These are phyloP conservation scores for Ectropis grisescens DNA, from an alignment of 1,140 invertebrate genomes.

Conservation along the genomic window DNA sequence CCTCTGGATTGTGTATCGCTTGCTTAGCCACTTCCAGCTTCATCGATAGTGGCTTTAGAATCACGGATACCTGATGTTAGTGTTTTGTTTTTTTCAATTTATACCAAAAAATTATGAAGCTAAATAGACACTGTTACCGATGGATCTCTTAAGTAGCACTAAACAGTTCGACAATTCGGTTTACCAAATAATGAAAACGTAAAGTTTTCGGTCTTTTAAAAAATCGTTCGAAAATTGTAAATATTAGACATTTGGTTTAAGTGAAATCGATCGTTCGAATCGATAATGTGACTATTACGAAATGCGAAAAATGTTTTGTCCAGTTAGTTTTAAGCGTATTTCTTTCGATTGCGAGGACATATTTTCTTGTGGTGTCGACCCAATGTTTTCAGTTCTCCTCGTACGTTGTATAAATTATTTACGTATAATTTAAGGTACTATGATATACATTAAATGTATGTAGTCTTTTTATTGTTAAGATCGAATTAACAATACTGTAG, in stretches of 20 bases:
- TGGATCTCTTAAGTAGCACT: conserved; percentile 60
- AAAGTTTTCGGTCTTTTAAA: conserved; percentile 17
- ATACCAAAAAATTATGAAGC: conserved; percentile 65
- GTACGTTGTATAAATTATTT: conserved; percentile 65
- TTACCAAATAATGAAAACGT: conserved; percentile 50
- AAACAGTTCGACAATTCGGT: conserved; percentile 46
- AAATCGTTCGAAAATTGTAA: conserved; percentile 30
- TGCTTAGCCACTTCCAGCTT: conserved; percentile 6
- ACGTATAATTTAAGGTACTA: conserved; percentile 49
- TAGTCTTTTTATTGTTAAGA: conserved; percentile 62
- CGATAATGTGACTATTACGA: conserved; percentile 5
- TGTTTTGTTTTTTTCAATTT: conserved; percentile 56
- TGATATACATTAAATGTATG: conserved; percentile 61
- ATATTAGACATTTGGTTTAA: conserved; percentile 40
- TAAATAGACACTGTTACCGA: conserved; percentile 62
- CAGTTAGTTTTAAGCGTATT: conserved; percentile 25
- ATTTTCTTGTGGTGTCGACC: conserved; percentile 3
- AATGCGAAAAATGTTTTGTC: conserved; percentile 28
- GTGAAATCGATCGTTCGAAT: conserved; percentile 8
- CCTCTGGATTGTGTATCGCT: too few relatives aligned
- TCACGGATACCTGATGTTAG: conserved; percentile 59
- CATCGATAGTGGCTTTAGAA: conserved; percentile 32
- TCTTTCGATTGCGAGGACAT: background rate
- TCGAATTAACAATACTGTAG: conserved; percentile 60
- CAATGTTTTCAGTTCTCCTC: conserved; percentile 23